Conservation (phyloP, 2,888 invertebrate genomes). For the Cynaeus angustus region DNA sequence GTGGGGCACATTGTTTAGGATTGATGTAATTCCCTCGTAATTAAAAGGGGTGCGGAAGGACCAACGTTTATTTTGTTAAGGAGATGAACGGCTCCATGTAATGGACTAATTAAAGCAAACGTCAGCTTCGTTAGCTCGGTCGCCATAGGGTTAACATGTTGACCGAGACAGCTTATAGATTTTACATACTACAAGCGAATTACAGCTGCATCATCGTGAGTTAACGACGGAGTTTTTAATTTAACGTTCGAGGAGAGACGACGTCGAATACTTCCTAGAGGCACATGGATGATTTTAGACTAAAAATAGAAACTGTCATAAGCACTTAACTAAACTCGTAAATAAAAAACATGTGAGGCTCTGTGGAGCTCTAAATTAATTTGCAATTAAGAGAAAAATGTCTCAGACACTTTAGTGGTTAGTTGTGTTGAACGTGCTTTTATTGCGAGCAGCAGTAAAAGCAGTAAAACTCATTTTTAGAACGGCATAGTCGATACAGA, state of each 20-base stretch:
- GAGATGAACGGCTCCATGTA: conserved; percentile 60
- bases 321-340: too few species aligned
- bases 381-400: too few species aligned
- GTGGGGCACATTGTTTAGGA: conserved; percentile 35
- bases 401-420: too few species aligned
- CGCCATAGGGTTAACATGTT: conserved; percentile 43
- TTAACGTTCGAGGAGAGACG: not conserved
- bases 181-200: conserved; percentile 17
- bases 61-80: conserved; percentile 59
- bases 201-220: conserved; percentile 13
- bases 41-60: conserved; percentile 44
- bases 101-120: conserved; percentile 63
- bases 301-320: too few species aligned
- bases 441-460: too few species aligned
- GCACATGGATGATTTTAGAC: too few species aligned
- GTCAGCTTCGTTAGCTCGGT: conserved; percentile 59
- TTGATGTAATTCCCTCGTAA: conserved; percentile 37
- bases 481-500: too few species aligned
- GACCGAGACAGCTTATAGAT: conserved; percentile 43
- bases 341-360: too few species aligned
- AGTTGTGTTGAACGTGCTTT: too few species aligned
- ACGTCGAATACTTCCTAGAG: too few species aligned
- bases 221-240: conserved; percentile 3
- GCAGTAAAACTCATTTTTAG: too few species aligned
- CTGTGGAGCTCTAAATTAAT: too few species aligned